Evolutionary conservation across 2,113 vertebrate species (phyloP).

Genomic region (Labeo rohita): DNA sequence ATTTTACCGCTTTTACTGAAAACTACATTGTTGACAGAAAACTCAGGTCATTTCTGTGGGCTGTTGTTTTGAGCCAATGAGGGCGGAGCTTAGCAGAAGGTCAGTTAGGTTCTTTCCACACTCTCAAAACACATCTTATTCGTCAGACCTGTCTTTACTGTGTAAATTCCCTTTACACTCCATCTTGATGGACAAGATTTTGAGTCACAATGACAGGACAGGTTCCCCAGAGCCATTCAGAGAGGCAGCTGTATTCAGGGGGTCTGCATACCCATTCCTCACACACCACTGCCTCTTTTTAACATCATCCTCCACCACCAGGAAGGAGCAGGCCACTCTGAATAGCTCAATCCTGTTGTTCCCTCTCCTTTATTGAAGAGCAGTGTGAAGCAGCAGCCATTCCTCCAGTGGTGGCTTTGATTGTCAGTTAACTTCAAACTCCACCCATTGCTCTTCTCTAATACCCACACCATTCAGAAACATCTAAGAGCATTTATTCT

Average conservation of each 20-base stretch:
- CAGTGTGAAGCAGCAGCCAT: conserved; percentile 47
- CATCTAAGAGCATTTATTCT: conserved; percentile 28
- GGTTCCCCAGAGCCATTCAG: conserved; percentile 47
- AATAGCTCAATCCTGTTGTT: conserved; percentile 6
- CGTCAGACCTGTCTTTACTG: conserved; percentile 15
- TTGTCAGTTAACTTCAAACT: conserved; percentile 42
- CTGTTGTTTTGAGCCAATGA: neutral
- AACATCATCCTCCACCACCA: conserved; percentile 51
- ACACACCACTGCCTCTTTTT: conserved; percentile 68
- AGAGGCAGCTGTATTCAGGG: conserved; percentile 65
- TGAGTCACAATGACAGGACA: conserved; percentile 45
- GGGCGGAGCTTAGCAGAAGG: neutral
- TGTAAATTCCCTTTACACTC: neutral
- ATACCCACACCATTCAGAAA: conserved; percentile 33
- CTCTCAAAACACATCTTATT: neutral
- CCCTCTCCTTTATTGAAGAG: conserved; percentile 32
- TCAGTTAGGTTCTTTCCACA: neutral
- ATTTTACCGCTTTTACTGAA: too few relatives aligned
- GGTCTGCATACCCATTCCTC: conserved; percentile 60
- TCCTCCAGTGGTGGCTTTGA: conserved; percentile 9
- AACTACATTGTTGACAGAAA: too few relatives aligned
- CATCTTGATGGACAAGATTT: conserved; percentile 24
- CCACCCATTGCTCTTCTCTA: conserved; percentile 23
- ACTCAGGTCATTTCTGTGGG: too few relatives aligned
- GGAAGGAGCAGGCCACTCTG: conserved; percentile 47